These are phyloP conservation scores for Lindbergichthys nudifrons DNA, from an alignment of 2,797 vertebrate species.

Conservation along the genomic window DNA sequence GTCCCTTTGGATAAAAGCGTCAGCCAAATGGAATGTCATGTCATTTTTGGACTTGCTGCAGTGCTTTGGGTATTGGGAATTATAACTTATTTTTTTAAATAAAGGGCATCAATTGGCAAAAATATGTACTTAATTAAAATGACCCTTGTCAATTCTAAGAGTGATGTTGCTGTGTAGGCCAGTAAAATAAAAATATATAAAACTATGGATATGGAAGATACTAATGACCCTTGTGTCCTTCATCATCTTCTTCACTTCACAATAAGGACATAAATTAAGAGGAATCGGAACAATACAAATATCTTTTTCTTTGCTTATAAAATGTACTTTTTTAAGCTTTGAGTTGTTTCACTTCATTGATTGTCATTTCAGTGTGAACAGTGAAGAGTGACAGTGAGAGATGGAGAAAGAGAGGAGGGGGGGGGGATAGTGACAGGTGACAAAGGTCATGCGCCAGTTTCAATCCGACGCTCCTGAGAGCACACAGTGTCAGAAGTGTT, in stretches of 20 bases:
- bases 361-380: background rate
- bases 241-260: background rate
- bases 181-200: too few relatives aligned
- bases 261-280: background rate
- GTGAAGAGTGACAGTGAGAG: conserved; percentile 4
- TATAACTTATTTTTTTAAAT: background rate
- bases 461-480: conserved; percentile 20
- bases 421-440: conserved; percentile 17
- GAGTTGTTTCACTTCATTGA: background rate
- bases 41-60: too few relatives aligned
- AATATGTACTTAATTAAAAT: background rate
- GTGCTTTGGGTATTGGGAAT: background rate
- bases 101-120: too few relatives aligned
- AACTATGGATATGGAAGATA: too few relatives aligned
- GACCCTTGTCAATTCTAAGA: background rate
- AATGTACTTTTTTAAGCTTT: background rate
- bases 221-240: background rate
- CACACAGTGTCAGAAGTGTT: conserved; percentile 22
- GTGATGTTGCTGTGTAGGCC: background rate
- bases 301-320: background rate
- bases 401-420: background rate
- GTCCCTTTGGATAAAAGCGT: too few relatives aligned
- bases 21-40: too few relatives aligned
- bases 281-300: too few relatives aligned
- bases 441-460: conserved; percentile 46